Conservation (phyloP, 2,113 vertebrate genomes). For the Microtus montanus region DNA sequence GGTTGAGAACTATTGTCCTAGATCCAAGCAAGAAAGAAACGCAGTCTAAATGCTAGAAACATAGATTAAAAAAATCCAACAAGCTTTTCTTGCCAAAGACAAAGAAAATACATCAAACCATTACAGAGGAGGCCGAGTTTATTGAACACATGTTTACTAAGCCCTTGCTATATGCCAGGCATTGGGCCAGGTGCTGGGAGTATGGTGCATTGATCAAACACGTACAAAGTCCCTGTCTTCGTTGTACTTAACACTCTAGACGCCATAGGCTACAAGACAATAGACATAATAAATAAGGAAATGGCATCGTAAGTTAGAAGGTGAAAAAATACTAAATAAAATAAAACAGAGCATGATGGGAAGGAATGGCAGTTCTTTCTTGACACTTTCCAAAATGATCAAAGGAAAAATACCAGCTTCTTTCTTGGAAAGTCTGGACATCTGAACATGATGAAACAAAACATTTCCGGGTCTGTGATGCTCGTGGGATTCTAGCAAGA, state of each 20-base stretch:
- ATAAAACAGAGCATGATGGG: constrained; percentile 22
- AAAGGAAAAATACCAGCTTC: constrained; percentile 11
- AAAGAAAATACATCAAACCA: constrained; percentile 32
- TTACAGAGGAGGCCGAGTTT: constrained; percentile 26
- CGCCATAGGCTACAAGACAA: constrained; percentile 37
- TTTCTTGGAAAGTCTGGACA: constrained; percentile 45
- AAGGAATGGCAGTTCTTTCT: background rate
- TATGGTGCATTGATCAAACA: constrained; percentile 61
- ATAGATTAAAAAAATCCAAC: background rate
- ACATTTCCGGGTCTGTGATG: constrained; percentile 16
- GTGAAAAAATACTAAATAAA: constrained; percentile 33
- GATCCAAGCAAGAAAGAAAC: background rate
- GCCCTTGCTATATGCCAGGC: constrained; percentile 47
- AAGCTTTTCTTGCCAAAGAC: constrained; percentile 16
- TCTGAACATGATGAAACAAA: constrained; percentile 16
- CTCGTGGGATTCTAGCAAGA: constrained; percentile 47
- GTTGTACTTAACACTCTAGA: constrained; percentile 48
- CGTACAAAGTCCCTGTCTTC: constrained; percentile 60
- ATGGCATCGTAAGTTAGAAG: constrained; percentile 44
- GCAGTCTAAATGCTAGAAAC: background rate
- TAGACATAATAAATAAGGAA: constrained; percentile 69
- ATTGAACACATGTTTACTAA: constrained; percentile 59
- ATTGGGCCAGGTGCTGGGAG: constrained; percentile 49
- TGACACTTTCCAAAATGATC: constrained; percentile 54
- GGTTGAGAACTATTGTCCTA: background rate